These are phyloP conservation scores for Acanthoscelides obtectus DNA, from an alignment of 2,888 invertebrate species.

Conservation along the genomic window DNA sequence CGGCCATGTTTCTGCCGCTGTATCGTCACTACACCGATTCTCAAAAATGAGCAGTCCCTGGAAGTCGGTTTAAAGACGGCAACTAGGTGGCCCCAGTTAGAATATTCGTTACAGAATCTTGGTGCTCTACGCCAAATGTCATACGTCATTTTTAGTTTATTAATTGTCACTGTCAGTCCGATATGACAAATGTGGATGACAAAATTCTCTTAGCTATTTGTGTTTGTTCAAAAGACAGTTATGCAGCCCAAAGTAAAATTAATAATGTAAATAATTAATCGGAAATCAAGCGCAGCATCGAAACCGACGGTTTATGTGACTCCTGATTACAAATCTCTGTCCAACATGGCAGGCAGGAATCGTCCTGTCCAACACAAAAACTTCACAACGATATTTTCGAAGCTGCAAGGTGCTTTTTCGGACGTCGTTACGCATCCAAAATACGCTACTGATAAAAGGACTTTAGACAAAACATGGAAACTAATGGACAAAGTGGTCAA, in stretches of 20 bases:
- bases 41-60: no score
- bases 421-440: slow-evolving; percentile 76
- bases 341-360: slow-evolving; percentile 52
- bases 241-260: neutral
- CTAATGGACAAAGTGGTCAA: slow-evolving; percentile 99
- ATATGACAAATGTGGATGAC: neutral
- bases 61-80: no score
- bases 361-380: slow-evolving; percentile 77
- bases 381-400: slow-evolving; percentile 85
- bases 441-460: slow-evolving; percentile 88
- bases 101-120: no score
- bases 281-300: neutral
- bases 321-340: slow-evolving; percentile 10
- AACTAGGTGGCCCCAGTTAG: no score
- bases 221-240: neutral
- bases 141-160: no score
- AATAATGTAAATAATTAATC: neutral
- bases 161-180: neutral
- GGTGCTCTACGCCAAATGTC: no score
- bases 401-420: slow-evolving; percentile 89
- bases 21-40: no score
- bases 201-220: neutral
- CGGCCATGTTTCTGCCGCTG: no score
- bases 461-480: slow-evolving; percentile 97
- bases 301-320: slow-evolving; percentile 14